Conservation (phyloP, 1,140 invertebrate species). For the Caerostris darwini region DNA sequence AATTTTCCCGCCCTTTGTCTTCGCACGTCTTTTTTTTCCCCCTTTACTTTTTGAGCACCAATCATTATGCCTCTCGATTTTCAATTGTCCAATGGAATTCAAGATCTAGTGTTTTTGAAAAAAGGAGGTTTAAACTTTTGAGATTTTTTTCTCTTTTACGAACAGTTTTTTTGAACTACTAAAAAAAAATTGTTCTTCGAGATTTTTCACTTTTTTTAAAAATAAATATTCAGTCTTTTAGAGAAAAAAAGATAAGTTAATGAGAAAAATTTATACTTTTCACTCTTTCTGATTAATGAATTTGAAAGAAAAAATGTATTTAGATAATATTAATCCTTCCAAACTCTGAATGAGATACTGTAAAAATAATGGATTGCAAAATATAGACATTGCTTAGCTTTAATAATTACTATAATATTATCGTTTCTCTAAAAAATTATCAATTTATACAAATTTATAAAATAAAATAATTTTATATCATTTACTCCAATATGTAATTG, state of each 20-base stretch:
- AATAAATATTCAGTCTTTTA: not conserved
- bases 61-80: constrained; percentile 22
- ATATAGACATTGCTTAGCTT: too few species aligned
- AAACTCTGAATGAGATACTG: too few species aligned
- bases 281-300: too few species aligned
- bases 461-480: too few species aligned
- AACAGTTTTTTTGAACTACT: not conserved
- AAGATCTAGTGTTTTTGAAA: not conserved
- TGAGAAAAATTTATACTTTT: not conserved
- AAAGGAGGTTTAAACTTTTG: not conserved
- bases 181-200: not conserved
- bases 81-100: not conserved
- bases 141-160: not conserved
- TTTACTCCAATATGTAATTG: too few species aligned
- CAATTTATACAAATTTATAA: too few species aligned
- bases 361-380: too few species aligned
- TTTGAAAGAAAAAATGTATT: too few species aligned
- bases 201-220: not conserved
- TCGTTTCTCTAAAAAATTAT: too few species aligned
- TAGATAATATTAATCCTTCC: too few species aligned
- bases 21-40: not conserved
- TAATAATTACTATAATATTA: too few species aligned
- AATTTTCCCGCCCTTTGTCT: not conserved
- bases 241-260: not conserved
- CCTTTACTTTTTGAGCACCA: not conserved